Conservation (phyloP, 2,113 vertebrate species). For the Narcine bancroftii region DNA sequence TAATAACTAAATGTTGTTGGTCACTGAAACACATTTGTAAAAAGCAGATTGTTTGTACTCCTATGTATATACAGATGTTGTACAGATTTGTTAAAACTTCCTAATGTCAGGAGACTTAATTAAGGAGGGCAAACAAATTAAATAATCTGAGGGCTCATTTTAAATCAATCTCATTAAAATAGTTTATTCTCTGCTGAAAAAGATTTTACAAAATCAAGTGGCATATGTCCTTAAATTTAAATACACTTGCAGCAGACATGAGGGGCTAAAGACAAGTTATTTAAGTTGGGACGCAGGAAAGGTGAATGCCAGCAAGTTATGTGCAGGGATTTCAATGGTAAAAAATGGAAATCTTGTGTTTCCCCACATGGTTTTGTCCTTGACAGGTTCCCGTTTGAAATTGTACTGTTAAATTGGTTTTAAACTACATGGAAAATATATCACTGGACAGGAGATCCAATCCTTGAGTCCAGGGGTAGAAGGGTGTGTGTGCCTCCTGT, state of each 20-base stretch:
- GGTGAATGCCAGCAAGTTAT: neutral
- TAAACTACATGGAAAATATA: too few species aligned
- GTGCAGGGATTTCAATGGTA: too few species aligned
- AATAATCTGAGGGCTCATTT: neutral
- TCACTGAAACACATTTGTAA: neutral
- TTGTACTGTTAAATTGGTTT: too few species aligned
- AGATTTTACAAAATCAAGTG: neutral
- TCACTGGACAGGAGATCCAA: too few species aligned
- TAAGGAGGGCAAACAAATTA: neutral
- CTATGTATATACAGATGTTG: neutral
- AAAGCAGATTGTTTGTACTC: neutral
- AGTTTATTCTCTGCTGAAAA: neutral
- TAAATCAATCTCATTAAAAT: neutral
- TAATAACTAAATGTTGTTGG: neutral
- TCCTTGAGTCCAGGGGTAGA: too few species aligned
- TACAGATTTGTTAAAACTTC: neutral
- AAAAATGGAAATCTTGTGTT: neutral
- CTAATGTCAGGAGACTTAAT: neutral
- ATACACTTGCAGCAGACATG: neutral
- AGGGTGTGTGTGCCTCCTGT: too few species aligned
- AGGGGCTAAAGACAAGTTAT: neutral
- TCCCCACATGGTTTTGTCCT: neutral
- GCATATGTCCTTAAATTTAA: neutral
- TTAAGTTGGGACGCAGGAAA: neutral
- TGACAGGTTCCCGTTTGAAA: neutral